A percentile compares a stretch with the other conserved stretches of the same genome.
phyloP scores from a whole-genome alignment of 2,797 vertebrate species.

The Microchirus variegatus region DNA sequence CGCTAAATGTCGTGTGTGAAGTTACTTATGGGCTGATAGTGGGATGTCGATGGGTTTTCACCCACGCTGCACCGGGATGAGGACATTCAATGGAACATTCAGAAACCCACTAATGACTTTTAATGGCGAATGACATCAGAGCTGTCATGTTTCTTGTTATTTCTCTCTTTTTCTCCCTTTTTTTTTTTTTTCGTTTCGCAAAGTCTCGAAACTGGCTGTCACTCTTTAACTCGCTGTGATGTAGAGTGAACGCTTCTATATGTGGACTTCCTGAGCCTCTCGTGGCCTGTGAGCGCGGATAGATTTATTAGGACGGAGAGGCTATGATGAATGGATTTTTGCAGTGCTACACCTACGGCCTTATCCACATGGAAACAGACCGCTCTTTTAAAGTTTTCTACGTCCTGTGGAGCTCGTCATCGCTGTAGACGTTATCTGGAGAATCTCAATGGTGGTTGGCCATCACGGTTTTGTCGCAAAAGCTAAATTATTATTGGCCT shows the following conservation, averaged over 20 bases:
- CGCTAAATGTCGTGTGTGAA: constrained; percentile 55
- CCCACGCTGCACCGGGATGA: constrained; percentile 39
- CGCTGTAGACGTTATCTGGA: too few species aligned
- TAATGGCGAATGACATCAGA: constrained; percentile 70
- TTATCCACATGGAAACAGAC: too few species aligned
- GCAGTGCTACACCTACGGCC: constrained; percentile 18
- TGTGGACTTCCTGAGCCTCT: constrained; percentile 14
- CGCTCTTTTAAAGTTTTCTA: too few species aligned
- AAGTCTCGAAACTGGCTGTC: constrained; percentile 10
- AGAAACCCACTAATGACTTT: constrained; percentile 63
- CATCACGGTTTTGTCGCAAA: too few species aligned
- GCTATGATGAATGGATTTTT: constrained; percentile 21
- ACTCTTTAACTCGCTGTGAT: constrained; percentile 14
- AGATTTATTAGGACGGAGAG: constrained; percentile 38
- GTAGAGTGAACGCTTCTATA: constrained; percentile 13
- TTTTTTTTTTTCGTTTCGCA: constrained; percentile 36
- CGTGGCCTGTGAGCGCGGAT: constrained; percentile 20
- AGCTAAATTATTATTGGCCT: too few species aligned
- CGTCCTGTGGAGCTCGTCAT: too few species aligned
- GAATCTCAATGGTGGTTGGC: too few species aligned
- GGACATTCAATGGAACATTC: constrained; percentile 64
- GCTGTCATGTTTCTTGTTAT: constrained; percentile 58
- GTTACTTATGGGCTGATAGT: constrained; percentile 72
- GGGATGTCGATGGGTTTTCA: constrained; percentile 63
- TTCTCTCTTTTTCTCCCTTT: constrained; percentile 55